Conservation (phyloP, 2,888 invertebrate genomes). For the Tipula confusa region DNA sequence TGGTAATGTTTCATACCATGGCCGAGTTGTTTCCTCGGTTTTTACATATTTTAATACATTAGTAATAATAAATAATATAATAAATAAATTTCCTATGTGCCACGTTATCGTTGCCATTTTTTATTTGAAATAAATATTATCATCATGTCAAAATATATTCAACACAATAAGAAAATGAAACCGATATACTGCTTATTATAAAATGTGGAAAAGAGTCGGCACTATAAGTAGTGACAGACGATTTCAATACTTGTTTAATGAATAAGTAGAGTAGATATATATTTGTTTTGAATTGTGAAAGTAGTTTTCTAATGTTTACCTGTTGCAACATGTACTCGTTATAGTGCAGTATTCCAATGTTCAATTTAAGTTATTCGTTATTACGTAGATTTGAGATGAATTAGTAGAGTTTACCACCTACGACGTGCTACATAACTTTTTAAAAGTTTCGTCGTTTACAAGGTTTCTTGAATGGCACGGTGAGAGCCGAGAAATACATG, state of each 20-base stretch:
- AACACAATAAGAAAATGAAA: not conserved
- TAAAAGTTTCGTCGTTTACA: too few species aligned
- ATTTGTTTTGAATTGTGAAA: not conserved
- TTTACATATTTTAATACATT: constrained; percentile 20
- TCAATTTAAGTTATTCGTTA: too few species aligned
- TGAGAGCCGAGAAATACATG: too few species aligned
- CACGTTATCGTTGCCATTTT: constrained; percentile 31
- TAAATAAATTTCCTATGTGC: not conserved
- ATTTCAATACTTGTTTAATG: not conserved
- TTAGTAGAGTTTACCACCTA: too few species aligned
- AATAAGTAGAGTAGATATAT: not conserved
- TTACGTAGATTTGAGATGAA: too few species aligned
- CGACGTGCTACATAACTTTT: too few species aligned
- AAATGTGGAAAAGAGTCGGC: not conserved
- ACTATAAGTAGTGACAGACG: not conserved
- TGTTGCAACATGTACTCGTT: not conserved
- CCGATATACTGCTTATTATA: not conserved
- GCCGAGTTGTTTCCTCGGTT: constrained; percentile 44
- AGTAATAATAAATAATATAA: not conserved
- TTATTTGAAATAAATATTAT: not conserved
- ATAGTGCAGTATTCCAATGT: not conserved
- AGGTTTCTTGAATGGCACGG: too few species aligned
- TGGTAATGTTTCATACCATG: constrained; percentile 82
- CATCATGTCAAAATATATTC: not conserved
- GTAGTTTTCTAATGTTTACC: not conserved